Base-by-base conservation (phyloP, 2,888 invertebrate genomes). In the Ryuthela nishihirai region DNA sequence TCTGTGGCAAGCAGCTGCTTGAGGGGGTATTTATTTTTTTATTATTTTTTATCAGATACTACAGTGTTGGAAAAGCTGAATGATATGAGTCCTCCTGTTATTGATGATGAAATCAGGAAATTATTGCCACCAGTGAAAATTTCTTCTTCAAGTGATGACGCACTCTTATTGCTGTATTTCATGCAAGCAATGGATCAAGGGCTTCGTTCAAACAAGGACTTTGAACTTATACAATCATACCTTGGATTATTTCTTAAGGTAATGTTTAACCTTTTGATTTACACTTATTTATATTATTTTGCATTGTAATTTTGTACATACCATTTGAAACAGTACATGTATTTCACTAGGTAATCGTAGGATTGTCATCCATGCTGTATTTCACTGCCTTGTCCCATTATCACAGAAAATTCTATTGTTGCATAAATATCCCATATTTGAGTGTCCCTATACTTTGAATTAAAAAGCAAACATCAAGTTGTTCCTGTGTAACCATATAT, bases 171-270 rank as follows among this genome's bases (percentile, higher is more conserved):
- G 83, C 73, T 82, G 26, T 83, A 86, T 67, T 95, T 93, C 76
- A 75, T 95, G 49, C 80, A 82, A 67, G 82, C 88, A 75, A 74
- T 94, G 20, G 77, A 81, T 53, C 76, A 76, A 52, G 84, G 87
- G 78, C 78, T 97, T 32, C 78, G 80, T 65, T 83, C 82, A 2
- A 88, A 88, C 69, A 81, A 74, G 62, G 83, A 94, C 76, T 97
- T 92, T 75, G 97, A 98, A 77, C 76, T 95, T 50, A 84, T 85
- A 0, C 90, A 95, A 72, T 85, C 94, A 0, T 97, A 94, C 75
- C 79, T 97, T 58, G 85, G 85, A 40, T 79, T 93, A 39, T 94
- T 92, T 74, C 75, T 98, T 26, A 93, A 93, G 75, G 81, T 83
- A 34, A 87, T 90, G 70, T 83, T 85, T 1, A 78, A 79, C 20